These are phyloP conservation scores for Melinopterus prodromus DNA, from an alignment of 2,888 invertebrate genomes.

Conservation along the genomic window DNA sequence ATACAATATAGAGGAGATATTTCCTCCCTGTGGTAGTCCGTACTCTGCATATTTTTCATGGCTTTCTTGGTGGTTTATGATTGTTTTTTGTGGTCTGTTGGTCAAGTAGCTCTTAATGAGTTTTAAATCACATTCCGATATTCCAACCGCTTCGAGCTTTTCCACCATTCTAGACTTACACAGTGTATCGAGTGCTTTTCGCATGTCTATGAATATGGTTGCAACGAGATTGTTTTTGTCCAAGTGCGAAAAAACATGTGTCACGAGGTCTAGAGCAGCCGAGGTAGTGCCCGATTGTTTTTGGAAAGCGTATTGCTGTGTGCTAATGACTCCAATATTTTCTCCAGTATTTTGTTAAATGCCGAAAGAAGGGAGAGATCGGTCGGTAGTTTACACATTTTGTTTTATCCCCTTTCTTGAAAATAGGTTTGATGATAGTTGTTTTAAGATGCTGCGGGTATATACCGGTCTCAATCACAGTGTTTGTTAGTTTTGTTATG, in stretches of 20 bases:
- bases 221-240: neutral
- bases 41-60: neutral
- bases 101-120: slow-evolving; percentile 8
- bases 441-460: slow-evolving; percentile 7
- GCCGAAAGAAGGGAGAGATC: neutral
- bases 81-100: slow-evolving; percentile 11
- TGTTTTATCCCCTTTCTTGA: slow-evolving; percentile 24
- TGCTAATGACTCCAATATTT: too few species aligned
- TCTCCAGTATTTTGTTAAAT: slow-evolving; percentile 39
- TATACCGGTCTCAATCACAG: neutral
- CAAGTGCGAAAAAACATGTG: too few species aligned
- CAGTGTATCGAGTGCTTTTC: neutral
- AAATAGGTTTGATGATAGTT: slow-evolving; percentile 13
- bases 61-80: neutral
- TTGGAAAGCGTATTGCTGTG: slow-evolving; percentile 14
- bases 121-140: neutral
- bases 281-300: slow-evolving; percentile 14
- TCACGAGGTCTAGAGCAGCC: slow-evolving; percentile 16
- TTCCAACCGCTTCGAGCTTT: neutral
- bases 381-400: slow-evolving; percentile 19
- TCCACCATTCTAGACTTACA: neutral
- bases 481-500: neutral
- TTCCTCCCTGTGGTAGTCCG: slow-evolving; percentile 16
- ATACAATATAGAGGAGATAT: slow-evolving; percentile 8
- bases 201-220: slow-evolving; percentile 7